These are phyloP conservation scores for Pelecanoides urinatrix DNA, from an alignment of 2,113 vertebrate genomes.

Conservation along the genomic window DNA sequence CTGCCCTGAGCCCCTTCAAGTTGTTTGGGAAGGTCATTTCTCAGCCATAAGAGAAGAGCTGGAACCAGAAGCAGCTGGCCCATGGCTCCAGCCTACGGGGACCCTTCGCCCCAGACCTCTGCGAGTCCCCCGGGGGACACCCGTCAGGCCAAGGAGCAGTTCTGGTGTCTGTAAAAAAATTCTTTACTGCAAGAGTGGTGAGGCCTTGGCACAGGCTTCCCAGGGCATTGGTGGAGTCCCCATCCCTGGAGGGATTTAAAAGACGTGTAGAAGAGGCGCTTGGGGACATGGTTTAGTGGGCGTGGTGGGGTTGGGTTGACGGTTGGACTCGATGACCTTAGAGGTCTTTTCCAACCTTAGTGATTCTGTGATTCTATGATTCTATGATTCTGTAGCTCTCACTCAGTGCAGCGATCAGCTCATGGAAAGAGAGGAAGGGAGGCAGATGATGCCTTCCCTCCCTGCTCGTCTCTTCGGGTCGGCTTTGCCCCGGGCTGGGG, in stretches of 20 bases:
- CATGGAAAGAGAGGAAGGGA: not conserved
- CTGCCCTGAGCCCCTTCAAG: not conserved
- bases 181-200: too few species aligned
- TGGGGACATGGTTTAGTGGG: too few species aligned
- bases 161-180: fast-evolving
- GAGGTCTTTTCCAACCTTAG: too few species aligned
- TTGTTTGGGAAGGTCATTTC: not conserved
- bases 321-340: too few species aligned
- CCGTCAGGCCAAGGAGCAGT: not conserved
- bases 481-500: not conserved
- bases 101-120: not conserved
- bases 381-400: too few species aligned
- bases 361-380: too few species aligned
- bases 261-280: too few species aligned
- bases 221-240: too few species aligned
- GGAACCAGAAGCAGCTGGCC: not conserved
- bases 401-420: not conserved
- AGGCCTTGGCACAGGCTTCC: too few species aligned
- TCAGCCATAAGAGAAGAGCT: not conserved
- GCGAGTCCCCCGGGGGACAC: not conserved
- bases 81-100: not conserved
- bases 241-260: too few species aligned
- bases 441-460: not conserved
- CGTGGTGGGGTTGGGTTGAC: too few species aligned
- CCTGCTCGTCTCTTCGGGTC: fast-evolving